These are phyloP conservation scores for Cyaniris semiargus DNA, from an alignment of 2,888 invertebrate genomes.

Conservation along the genomic window DNA sequence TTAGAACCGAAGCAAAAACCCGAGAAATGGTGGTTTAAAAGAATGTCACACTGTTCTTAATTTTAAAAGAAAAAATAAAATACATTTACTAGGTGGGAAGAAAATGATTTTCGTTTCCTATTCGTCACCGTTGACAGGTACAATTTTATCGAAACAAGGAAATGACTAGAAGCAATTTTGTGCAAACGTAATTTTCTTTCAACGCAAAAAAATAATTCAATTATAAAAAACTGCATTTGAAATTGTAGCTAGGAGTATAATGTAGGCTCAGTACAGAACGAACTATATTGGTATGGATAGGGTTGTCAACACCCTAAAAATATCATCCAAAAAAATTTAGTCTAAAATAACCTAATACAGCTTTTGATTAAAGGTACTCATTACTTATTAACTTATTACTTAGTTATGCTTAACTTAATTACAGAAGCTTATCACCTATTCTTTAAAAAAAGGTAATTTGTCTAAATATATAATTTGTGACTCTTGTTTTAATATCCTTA, in stretches of 20 bases:
- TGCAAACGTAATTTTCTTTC: conserved; percentile 22
- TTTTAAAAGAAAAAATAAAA: background rate
- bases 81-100: background rate
- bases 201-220: conserved; percentile 21
- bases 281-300: conserved; percentile 57
- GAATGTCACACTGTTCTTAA: background rate
- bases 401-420: background rate
- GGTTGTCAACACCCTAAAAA: background rate
- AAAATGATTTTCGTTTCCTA: background rate
- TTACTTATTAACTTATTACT: no score
- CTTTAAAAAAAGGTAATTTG: no score
- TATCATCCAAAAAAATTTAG: background rate
- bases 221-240: conserved; percentile 29
- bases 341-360: no score
- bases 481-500: background rate
- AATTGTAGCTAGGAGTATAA: conserved; percentile 23
- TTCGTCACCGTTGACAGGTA: background rate
- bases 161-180: conserved; percentile 22
- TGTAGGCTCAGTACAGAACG: conserved; percentile 48
- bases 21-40: background rate
- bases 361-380: no score
- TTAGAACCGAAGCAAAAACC: conserved; percentile 5
- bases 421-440: background rate
- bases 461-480: background rate
- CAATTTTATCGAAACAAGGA: background rate